Conservation (phyloP, 2,797 vertebrate genomes). For the Trematomus bernacchii region DNA sequence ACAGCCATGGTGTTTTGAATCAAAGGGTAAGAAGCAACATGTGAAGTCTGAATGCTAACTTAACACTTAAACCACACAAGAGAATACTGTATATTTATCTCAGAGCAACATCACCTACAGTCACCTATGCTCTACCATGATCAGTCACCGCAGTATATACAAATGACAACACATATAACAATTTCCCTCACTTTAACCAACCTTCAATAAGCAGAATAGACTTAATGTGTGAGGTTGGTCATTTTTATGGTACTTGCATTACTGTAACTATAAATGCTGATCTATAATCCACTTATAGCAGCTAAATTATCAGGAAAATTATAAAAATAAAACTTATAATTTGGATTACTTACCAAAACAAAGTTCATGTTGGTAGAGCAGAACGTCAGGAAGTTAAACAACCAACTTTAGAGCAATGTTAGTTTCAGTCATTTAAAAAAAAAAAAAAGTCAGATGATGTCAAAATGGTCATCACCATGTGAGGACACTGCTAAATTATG, state of each 20-base stretch:
- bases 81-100: not conserved
- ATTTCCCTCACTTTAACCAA: not conserved
- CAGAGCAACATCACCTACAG: not conserved
- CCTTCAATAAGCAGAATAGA: not conserved
- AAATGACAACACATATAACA: not conserved
- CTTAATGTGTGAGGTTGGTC: not conserved
- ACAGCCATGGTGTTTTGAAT: not conserved
- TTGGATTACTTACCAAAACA: constrained; percentile 69
- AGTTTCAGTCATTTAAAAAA: constrained; percentile 16
- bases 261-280: not conserved
- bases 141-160: not conserved
- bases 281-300: not conserved
- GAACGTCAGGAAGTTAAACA: constrained; percentile 10
- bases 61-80: constrained; percentile 1
- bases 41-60: not conserved
- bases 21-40: not conserved
- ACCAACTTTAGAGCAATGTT: constrained; percentile 9
- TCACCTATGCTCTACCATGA: not conserved
- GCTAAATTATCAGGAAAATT: not conserved
- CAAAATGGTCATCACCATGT: not conserved
- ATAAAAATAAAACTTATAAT: constrained; percentile 11
- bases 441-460: not conserved
- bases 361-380: constrained; percentile 58
- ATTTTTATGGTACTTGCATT: not conserved
- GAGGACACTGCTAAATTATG: not conserved